Base-by-base conservation (phyloP, 2,888 invertebrate species). In the Drosophila austrosaltans region DNA sequence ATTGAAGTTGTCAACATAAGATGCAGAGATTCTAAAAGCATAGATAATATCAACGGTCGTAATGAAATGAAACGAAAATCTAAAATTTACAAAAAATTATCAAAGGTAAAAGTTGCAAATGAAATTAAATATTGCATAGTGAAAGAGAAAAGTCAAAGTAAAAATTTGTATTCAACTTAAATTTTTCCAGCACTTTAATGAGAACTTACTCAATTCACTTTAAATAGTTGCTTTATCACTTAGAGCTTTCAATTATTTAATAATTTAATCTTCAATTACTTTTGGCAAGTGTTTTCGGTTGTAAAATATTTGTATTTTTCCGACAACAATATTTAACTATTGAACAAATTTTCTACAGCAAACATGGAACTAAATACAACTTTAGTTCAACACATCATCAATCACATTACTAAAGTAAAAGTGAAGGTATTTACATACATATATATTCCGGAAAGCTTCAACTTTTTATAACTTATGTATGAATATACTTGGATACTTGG, bases 1-100 rank as follows among this genome's bases (percentile, higher is more conserved):
- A 66, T 68, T 65, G 40, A 66, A 69, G 62, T 60, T 60, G 28
- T 10, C 62, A 40, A 63, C 8, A 12, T 48, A 10, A 22, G 3
- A 2, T 25, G 25, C 48, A 25, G 25, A 25, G 48, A 48, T 48
- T 48, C 48, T 48, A 22, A 25, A 16, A 10, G 10, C 25, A 48
- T 40, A 40, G 3, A n/a, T 40, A 40, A 40, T 40, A 12, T 40
- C 12, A 10, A 12, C 8, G 0, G 39, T 2, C 48, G 8, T 10
- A 48, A 5, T 25, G 48, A 48, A 48, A 22, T 22, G 22, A 6
- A 42, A 16, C n/a, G 0, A n/a, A 3, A n/a, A 40, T n/a, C 3
- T 1, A n/a, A 44, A 48, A 7, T 20, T 22, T 22, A 22, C 1
- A 48, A 25, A 10, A 12, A 48, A 48, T 22, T 48, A 10, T 22